A percentile compares a stretch with the other conserved stretches of the same genome.
These are phyloP conservation scores for Apeltes quadracus DNA, from an alignment of 2,113 vertebrate genomes.

Conservation along the genomic window DNA sequence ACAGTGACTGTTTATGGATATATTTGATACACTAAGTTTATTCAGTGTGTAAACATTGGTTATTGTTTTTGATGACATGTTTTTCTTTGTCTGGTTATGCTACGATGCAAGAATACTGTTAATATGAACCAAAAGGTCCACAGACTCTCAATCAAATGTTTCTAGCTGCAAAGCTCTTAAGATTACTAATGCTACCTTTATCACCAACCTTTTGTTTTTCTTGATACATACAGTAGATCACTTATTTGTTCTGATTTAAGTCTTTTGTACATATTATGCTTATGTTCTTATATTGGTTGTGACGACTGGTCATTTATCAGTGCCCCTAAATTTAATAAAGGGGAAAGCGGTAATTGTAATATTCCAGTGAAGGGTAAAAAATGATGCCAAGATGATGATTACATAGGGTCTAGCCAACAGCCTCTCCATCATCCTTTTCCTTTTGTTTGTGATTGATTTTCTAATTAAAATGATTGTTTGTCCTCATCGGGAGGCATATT, in stretches of 20 bases:
- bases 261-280: slow-evolving; percentile 86
- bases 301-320: slow-evolving; percentile 72
- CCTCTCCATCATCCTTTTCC: neutral
- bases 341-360: slow-evolving; percentile 46
- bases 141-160: slow-evolving; percentile 26
- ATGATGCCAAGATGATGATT: slow-evolving; percentile 57
- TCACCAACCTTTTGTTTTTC: slow-evolving; percentile 1
- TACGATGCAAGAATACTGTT: slow-evolving; percentile 36
- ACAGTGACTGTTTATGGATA: slow-evolving; percentile 59
- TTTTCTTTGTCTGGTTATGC: slow-evolving; percentile 56
- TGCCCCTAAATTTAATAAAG: slow-evolving; percentile 19
- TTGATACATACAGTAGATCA: slow-evolving; percentile 34
- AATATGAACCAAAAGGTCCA: neutral
- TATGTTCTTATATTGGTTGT: slow-evolving; percentile 81
- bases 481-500: slow-evolving; percentile 80
- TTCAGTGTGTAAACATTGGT: slow-evolving; percentile 51
- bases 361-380: slow-evolving; percentile 56
- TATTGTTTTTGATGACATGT: slow-evolving; percentile 29
- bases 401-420: too few species aligned
- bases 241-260: slow-evolving; percentile 24
- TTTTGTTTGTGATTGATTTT: slow-evolving; percentile 68
- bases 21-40: slow-evolving; percentile 67
- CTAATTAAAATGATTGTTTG: slow-evolving; percentile 70
- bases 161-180: slow-evolving; percentile 23
- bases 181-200: slow-evolving; percentile 9